Percentiles rank a stretch among this genome's conserved stretches.
These are phyloP conservation scores for Venustaconcha ellipsiformis DNA, from an alignment of 1,140 invertebrate species.

Conservation along the genomic window DNA sequence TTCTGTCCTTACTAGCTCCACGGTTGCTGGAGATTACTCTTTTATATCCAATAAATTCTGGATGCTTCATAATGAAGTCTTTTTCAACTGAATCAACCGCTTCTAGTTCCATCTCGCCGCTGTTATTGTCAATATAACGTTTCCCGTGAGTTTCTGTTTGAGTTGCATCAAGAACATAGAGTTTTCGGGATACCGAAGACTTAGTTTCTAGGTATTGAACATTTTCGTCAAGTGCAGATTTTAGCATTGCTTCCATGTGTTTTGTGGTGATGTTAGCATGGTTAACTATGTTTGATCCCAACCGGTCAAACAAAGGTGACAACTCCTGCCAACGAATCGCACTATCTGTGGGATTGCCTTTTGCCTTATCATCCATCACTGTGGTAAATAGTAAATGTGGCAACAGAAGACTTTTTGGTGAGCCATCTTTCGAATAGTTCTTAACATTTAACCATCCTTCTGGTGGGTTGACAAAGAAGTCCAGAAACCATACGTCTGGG, in stretches of 20 bases:
- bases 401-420: conserved; percentile 15
- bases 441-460: conserved; percentile 27
- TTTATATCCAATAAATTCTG: conserved; percentile 42
- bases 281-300: conserved; percentile 18
- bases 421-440: conserved; percentile 8
- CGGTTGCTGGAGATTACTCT: conserved; percentile 29
- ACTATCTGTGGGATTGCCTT: conserved; percentile 25
- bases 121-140: conserved; percentile 30
- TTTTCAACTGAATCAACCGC: conserved; percentile 8
- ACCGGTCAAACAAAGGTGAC: conserved; percentile 20
- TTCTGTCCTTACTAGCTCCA: neutral
- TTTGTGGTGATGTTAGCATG: conserved; percentile 26
- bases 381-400: conserved; percentile 15
- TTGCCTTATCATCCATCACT: conserved; percentile 14
- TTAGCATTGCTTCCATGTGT: conserved; percentile 36
- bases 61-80: conserved; percentile 25
- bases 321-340: conserved; percentile 30
- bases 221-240: conserved; percentile 39
- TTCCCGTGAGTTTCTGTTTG: conserved; percentile 23
- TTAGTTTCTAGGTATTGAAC: conserved; percentile 47
- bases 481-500: conserved; percentile 14
- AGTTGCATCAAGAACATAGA: conserved; percentile 35
- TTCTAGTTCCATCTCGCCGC: conserved; percentile 37
- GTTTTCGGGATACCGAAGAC: conserved; percentile 15
- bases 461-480: conserved; percentile 32